Evolutionary conservation across 2,113 vertebrate species (phyloP).

Genomic region (Platanista minor): DNA sequence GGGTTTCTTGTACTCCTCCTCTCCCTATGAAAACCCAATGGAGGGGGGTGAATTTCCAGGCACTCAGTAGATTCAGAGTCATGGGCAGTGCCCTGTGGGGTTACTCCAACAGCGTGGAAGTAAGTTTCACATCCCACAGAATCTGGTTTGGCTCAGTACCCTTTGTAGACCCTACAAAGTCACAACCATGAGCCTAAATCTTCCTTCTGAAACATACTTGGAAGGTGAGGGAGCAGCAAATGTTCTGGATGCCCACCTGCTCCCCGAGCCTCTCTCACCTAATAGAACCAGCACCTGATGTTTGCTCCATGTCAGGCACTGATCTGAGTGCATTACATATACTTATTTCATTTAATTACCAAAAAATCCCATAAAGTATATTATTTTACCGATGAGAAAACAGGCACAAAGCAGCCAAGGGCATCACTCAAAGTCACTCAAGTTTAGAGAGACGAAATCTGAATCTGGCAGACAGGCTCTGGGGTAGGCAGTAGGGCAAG

Average conservation of each 20-base stretch:
- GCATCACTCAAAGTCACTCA: not conserved
- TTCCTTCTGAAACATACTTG: not conserved
- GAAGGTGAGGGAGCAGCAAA: not conserved
- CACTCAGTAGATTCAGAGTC: not conserved
- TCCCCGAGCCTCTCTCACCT: not conserved
- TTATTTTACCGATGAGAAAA: not conserved
- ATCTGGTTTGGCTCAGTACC: not conserved
- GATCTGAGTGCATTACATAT: not conserved
- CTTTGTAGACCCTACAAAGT: not conserved
- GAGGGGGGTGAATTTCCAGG: not conserved
- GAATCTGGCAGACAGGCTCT: not conserved
- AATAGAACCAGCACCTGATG: not conserved
- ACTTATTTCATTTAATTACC: not conserved
- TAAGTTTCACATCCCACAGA: not conserved
- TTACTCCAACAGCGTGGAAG: not conserved
- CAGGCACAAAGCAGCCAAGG: not conserved
- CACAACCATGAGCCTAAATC: not conserved
- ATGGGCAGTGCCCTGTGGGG: rapidly evolving
- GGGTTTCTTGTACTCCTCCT: not conserved
- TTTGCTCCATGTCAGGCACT: not conserved
- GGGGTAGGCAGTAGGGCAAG: too few species aligned
- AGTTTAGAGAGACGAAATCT: not conserved
- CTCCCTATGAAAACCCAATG: not conserved
- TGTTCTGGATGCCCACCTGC: not conserved
- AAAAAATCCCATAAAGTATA: not conserved